Conservation (phyloP, 2,113 vertebrate species). For the Cairina moschata region DNA sequence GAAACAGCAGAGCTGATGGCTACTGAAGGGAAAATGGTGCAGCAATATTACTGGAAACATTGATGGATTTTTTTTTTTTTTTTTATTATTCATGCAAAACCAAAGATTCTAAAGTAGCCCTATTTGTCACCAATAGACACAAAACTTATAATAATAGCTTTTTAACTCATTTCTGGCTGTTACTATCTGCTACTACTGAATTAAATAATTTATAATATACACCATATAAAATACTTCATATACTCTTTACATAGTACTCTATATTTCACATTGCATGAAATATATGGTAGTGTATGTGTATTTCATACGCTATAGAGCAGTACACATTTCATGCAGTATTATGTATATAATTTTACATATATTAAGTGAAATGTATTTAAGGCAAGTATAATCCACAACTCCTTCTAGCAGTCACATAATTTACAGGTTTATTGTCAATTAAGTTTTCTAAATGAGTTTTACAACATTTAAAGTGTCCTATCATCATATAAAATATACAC, state of each 20-base stretch:
- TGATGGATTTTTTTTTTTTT: conserved; percentile 54
- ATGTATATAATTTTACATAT: not conserved
- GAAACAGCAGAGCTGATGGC: conserved; percentile 71
- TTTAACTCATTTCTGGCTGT: too few species aligned
- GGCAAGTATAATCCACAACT: not conserved
- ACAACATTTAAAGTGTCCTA: not conserved
- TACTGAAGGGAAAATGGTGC: conserved; percentile 55
- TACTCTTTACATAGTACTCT: not conserved
- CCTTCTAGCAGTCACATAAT: not conserved
- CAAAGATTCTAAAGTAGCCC: conserved; percentile 2
- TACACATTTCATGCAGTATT: not conserved
- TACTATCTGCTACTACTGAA: not conserved
- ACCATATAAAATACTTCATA: not conserved
- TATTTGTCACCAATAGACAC: conserved; percentile 33
- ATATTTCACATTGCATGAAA: not conserved
- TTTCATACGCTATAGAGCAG: not conserved
- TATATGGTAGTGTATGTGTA: not conserved
- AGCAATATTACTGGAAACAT: conserved; percentile 60
- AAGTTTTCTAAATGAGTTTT: not conserved
- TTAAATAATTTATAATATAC: not conserved
- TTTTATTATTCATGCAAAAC: conserved; percentile 30
- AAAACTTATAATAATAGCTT: not conserved
- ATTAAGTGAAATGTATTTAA: not conserved
- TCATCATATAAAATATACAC: not conserved
- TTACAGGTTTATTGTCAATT: not conserved